phyloP scores from a whole-genome alignment of 2,888 invertebrate species.

The Bombylius discolor region DNA sequence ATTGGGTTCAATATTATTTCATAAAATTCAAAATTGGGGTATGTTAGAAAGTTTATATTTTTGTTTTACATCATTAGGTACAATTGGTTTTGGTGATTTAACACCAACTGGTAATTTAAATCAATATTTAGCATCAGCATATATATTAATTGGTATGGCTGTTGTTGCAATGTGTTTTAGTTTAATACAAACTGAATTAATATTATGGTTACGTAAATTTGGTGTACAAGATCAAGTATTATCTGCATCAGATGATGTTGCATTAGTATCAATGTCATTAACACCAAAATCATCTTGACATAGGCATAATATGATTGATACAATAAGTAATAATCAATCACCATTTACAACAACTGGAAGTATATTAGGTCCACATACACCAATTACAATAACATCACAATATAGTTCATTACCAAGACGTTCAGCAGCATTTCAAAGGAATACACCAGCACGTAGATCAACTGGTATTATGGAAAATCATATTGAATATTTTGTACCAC shows the following conservation, averaged over 20 bases:
- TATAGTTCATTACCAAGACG: slow-evolving; percentile 46
- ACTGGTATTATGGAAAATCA: slow-evolving; percentile 47
- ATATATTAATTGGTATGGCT: slow-evolving; percentile 73
- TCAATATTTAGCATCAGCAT: slow-evolving; percentile 63
- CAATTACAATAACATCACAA: slow-evolving; percentile 32
- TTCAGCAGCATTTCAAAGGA: slow-evolving; percentile 45
- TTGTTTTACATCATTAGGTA: slow-evolving; percentile 65
- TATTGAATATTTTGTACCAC: slow-evolving; percentile 70
- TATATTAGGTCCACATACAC: slow-evolving; percentile 34
- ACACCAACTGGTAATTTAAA: slow-evolving; percentile 57
- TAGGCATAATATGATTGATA: slow-evolving; percentile 27
- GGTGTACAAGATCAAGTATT: slow-evolving; percentile 32
- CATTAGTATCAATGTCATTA: slow-evolving; percentile 41
- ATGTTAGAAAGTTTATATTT: slow-evolving; percentile 76
- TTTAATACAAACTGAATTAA: slow-evolving; percentile 65
- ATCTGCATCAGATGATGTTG: slow-evolving; percentile 40
- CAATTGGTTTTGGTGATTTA: slow-evolving; percentile 72
- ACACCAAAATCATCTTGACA: slow-evolving; percentile 45
- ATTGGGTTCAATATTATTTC: slow-evolving; percentile 80
- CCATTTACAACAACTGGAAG: slow-evolving; percentile 20
- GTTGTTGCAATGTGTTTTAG: slow-evolving; percentile 80
- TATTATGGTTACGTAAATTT: slow-evolving; percentile 36
- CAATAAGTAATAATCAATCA: slow-evolving; percentile 31
- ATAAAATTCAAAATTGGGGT: slow-evolving; percentile 82
- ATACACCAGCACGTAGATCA: slow-evolving; percentile 51